Evolutionary conservation across 1,140 invertebrate species (phyloP), one percentile per base, ranked within the genome.

Genomic region (Sarcophaga bullata): DNA sequence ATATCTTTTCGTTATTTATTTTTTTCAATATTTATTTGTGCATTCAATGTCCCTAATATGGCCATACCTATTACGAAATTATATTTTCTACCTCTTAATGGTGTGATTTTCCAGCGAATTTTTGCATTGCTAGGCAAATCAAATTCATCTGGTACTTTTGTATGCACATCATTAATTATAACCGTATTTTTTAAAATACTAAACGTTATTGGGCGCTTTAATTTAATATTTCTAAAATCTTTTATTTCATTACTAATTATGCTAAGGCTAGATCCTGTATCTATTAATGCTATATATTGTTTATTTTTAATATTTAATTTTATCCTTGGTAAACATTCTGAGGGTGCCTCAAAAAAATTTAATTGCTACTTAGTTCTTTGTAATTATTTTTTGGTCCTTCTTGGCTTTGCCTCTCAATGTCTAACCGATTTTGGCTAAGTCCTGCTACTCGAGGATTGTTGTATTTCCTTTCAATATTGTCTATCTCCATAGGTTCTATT

Each of bases 311-410:
- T 81, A 5, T 6, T 52, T 0, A 81, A 17, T 52, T 50, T 17
- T 81, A 81, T 81, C 68, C 11, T 73, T 5, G 81, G 81, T 25
- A 73, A 54, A 19, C 72, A 73, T 9, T 81, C 81, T 11, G 81
- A 81, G 48, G 81, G 47, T 19, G 68, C 13, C 48, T 75, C 68
- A 52, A 73, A 81, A 81, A 81, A 81, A 81, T 73, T 9, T 9
- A 9, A 37, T 46, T 10, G 8, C 8, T 25, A 1, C 13, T 73
- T 8, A 6, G 1, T 68, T 68, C 10, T 8, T n/a, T n/a, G n/a
- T n/a, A n/a, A n/a, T n/a, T n/a, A n/a, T n/a, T n/a, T 81, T 13
- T 10, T 11, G 17, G 17, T 13, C 13, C 47, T 3, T 50, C 9
- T 3, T n/a, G n/a, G 15, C 54, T 15, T 62, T 62, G 15, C 54